phyloP scores from a whole-genome alignment of 2,797 vertebrate genomes.

The Clamator glandarius region DNA sequence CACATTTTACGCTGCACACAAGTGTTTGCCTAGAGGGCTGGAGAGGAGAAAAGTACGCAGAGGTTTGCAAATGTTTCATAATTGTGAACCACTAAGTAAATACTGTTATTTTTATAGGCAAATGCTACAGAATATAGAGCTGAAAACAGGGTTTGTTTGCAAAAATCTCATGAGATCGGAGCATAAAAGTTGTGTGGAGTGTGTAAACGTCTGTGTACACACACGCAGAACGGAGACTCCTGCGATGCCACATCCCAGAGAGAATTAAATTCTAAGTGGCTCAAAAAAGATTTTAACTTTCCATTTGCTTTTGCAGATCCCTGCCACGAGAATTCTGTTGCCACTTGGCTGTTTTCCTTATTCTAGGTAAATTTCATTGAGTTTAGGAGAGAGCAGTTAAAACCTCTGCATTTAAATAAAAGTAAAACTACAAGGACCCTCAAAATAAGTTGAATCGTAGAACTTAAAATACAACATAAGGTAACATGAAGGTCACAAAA shows the following conservation, averaged over 20 bases:
- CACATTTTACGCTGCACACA: not conserved
- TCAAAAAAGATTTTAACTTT: slow-evolving; percentile 34
- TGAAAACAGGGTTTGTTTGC: not conserved
- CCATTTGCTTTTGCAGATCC: not conserved
- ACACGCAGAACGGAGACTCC: not conserved
- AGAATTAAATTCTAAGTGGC: not conserved
- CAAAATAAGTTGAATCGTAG: not conserved
- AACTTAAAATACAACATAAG: not conserved
- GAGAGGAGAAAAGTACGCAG: not conserved
- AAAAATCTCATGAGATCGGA: not conserved
- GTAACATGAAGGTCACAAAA: not conserved
- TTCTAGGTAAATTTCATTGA: not conserved
- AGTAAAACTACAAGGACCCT: not conserved
- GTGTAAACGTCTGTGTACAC: not conserved
- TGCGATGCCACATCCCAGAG: not conserved
- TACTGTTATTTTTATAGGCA: not conserved
- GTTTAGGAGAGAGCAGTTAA: not conserved
- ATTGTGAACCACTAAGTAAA: not conserved
- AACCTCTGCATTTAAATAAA: not conserved
- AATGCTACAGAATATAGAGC: not conserved
- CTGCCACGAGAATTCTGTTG: not conserved
- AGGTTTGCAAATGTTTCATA: not conserved
- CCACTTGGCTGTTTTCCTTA: not conserved
- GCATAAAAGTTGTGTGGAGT: not conserved
- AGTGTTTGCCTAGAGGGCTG: not conserved